Conservation (phyloP, 2,113 vertebrate genomes). For the Xyliphius kryptos region DNA sequence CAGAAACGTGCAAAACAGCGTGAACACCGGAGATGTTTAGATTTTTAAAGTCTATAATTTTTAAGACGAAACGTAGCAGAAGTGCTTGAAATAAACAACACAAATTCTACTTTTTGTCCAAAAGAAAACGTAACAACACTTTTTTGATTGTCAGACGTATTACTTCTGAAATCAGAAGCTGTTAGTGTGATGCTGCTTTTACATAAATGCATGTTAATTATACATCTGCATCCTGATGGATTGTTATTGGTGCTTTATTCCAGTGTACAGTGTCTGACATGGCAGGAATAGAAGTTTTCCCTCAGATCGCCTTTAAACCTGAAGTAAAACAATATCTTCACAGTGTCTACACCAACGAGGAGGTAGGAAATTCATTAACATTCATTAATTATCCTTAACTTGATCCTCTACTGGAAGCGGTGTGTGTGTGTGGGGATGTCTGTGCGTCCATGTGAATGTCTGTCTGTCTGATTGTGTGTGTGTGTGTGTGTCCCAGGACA, state of each 20-base stretch:
- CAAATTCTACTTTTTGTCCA: too few relatives aligned
- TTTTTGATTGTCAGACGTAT: too few relatives aligned
- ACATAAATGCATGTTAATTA: neutral
- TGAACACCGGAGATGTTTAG: neutral
- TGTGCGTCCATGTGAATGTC: too few relatives aligned
- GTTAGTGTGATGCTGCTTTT: neutral
- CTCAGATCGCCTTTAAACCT: slow-evolving; percentile 28
- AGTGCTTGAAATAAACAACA: neutral
- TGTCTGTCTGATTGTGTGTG: too few relatives aligned
- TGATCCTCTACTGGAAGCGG: too few relatives aligned
- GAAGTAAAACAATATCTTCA: slow-evolving; percentile 40
- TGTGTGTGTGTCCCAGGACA: too few relatives aligned
- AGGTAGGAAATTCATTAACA: slow-evolving; percentile 9
- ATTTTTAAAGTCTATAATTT: neutral
- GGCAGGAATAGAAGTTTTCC: slow-evolving; percentile 24
- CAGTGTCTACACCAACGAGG: slow-evolving; percentile 24
- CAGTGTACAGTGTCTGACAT: slow-evolving; percentile 2
- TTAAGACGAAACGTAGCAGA: neutral
- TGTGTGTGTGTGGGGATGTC: too few relatives aligned
- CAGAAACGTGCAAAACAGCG: neutral
- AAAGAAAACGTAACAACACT: too few relatives aligned
- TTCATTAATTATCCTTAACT: too few relatives aligned
- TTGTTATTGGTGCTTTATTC: neutral
- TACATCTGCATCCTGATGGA: too few relatives aligned
- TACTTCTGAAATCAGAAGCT: too few relatives aligned